Evolutionary conservation across 2,797 vertebrate species (phyloP).

Genomic region (Enteromius treurensis): DNA sequence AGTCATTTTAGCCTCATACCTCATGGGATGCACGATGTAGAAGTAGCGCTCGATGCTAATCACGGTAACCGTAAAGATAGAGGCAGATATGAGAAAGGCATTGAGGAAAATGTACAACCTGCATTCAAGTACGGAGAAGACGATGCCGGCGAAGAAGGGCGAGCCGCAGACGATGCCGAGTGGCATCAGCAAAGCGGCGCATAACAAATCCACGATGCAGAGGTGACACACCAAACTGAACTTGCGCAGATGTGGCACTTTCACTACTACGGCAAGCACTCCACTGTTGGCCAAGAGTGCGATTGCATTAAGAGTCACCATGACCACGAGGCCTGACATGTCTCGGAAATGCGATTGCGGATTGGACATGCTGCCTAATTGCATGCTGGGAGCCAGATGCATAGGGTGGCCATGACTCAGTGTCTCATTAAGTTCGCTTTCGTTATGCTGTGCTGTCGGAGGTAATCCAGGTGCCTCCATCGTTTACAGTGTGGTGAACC

Average conservation of each 20-base stretch:
- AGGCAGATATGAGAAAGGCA: slow-evolving; percentile 88
- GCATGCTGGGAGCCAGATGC: slow-evolving; percentile 71
- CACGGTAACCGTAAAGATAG: slow-evolving; percentile 89
- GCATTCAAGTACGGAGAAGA: slow-evolving; percentile 88
- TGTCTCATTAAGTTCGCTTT: slow-evolving; percentile 68
- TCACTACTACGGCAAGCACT: slow-evolving; percentile 84
- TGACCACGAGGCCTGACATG: slow-evolving; percentile 81
- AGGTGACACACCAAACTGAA: slow-evolving; percentile 91
- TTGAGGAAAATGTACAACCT: slow-evolving; percentile 90
- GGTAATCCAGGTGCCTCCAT: slow-evolving; percentile 71
- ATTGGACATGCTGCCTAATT: slow-evolving; percentile 69
- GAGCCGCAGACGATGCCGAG: slow-evolving; percentile 89
- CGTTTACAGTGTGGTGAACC: slow-evolving; percentile 61
- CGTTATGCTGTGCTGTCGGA: slow-evolving; percentile 47
- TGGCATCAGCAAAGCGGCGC: slow-evolving; percentile 92
- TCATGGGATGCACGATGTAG: slow-evolving; percentile 93
- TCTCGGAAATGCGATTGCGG: slow-evolving; percentile 73
- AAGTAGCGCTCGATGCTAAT: slow-evolving; percentile 93
- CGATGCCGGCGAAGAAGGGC: slow-evolving; percentile 83
- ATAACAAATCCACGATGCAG: slow-evolving; percentile 88
- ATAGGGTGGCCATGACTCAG: slow-evolving; percentile 56
- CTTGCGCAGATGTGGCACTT: slow-evolving; percentile 87
- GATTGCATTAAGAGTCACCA: slow-evolving; percentile 84
- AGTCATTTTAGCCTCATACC: slow-evolving; percentile 88
- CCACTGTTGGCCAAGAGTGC: slow-evolving; percentile 86